Evolutionary conservation across 1,140 invertebrate species (phyloP).

Genomic region (Dendrolimus punctatus): DNA sequence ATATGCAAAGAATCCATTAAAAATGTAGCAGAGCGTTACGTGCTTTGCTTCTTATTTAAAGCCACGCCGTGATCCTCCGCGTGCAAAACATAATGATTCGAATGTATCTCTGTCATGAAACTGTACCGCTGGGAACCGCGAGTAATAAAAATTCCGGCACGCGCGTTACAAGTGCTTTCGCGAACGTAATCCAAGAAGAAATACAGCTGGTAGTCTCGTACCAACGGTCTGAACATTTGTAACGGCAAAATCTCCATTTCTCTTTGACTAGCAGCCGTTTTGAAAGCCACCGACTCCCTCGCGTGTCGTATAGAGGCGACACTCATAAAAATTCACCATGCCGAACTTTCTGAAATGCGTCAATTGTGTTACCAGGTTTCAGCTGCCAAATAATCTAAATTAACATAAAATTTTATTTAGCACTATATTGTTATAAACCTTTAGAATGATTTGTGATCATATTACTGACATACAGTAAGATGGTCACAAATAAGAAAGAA

Average conservation of each 20-base stretch:
- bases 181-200: slow-evolving; percentile 60
- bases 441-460: too few species aligned
- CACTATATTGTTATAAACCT: too few species aligned
- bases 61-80: slow-evolving; percentile 19
- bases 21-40: too few species aligned
- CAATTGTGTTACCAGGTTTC: too few species aligned
- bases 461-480: too few species aligned
- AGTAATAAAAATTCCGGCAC: slow-evolving; percentile 58
- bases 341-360: slow-evolving; percentile 39
- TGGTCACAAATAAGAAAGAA: too few species aligned
- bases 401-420: too few species aligned
- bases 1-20: too few species aligned
- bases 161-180: slow-evolving; percentile 48
- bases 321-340: slow-evolving; percentile 62
- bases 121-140: slow-evolving; percentile 42
- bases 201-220: slow-evolving; percentile 34
- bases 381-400: too few species aligned
- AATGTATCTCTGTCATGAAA: slow-evolving; percentile 48
- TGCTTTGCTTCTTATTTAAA: slow-evolving; percentile 18
- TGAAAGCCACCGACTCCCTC: slow-evolving; percentile 50
- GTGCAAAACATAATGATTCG: slow-evolving; percentile 44
- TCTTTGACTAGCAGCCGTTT: slow-evolving; percentile 60
- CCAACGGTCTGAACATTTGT: slow-evolving; percentile 59
- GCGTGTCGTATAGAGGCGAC: slow-evolving; percentile 53
- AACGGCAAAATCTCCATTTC: slow-evolving; percentile 64